Base-by-base conservation (phyloP, 1,140 invertebrate genomes). In the Scaptomyza graminum region DNA sequence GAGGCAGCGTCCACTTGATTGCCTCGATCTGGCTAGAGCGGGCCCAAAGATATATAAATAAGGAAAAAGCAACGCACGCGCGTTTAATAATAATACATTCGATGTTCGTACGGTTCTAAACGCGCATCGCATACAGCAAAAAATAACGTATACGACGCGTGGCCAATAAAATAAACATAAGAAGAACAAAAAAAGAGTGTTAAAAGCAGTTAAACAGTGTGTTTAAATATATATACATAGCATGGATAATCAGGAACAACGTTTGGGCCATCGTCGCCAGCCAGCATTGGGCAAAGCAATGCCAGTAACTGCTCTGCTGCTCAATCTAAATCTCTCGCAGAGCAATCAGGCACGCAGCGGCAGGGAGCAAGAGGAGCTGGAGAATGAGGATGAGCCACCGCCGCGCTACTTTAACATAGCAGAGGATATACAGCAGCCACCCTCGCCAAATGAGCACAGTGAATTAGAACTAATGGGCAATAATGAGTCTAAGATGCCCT, bases 271-370 rank as follows among this genome's bases (percentile, higher is more conserved):
- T 77, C 70, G 83, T 1, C 80, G 90, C 1, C 84, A 82, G 18
- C 83, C 90, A 4, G 83, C 90, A 6, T 55, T 91, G 56, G 90
- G 90, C 62, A 91, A 91, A 56, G 74, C 89, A 5, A 91, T 91
- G 90, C 90, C 90, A 15, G 90, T 91, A 4, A 91, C 90, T 7
- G 72, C 90, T 2, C 43, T 91, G 25, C 56, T 91, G 1, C 44
- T 91, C 4, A 85, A 91, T 69, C 63, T 83, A 2, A 57, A 90
- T 44, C 47, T 59, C 0, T 37, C 64, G 7, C 47, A 63, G 7
- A 16, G n/a, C n/a, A 59, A 55, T 13, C 68, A 79, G 37, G 50
- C 52, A 4, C 64, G 74, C 2, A 67, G 28, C n/a, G 61, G 34
- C 47, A 0, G 31, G 31, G 31, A 34, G 31, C 31, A 34, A 9